These are phyloP conservation scores for Arremon aurantiirostris DNA, from an alignment of 2,797 vertebrate species.

Conservation along the genomic window DNA sequence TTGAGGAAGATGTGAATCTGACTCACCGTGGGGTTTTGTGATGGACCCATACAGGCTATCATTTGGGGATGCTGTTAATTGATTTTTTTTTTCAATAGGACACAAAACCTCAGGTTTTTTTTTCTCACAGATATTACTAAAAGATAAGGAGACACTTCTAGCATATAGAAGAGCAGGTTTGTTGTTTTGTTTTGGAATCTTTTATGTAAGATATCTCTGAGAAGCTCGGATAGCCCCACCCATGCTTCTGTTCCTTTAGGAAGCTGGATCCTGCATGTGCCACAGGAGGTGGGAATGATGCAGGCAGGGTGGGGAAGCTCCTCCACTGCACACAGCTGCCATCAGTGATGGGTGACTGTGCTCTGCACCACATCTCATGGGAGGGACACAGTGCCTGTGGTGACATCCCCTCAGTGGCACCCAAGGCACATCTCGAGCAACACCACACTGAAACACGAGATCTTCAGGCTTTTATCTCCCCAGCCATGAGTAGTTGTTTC, in stretches of 20 bases:
- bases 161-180: not conserved
- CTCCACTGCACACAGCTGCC: not conserved
- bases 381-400: not conserved
- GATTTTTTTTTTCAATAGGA: not conserved
- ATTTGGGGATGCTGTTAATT: not conserved
- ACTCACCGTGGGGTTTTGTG: not conserved
- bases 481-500: not conserved
- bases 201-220: not conserved
- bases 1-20: not conserved
- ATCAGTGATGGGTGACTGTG: not conserved
- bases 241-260: not conserved
- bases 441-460: rapidly evolving
- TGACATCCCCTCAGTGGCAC: rapidly evolving
- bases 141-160: not conserved
- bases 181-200: not conserved
- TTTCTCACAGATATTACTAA: not conserved
- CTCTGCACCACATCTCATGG: rapidly evolving
- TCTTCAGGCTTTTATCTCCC: not conserved
- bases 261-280: not conserved
- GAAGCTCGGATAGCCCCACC: not conserved
- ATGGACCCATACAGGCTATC: not conserved
- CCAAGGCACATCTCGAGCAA: not conserved
- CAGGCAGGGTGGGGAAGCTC: not conserved
- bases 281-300: not conserved
- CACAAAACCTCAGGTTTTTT: not conserved